phyloP scores from a whole-genome alignment of 2,797 vertebrate genomes.

The Notamacropus eugenii region DNA sequence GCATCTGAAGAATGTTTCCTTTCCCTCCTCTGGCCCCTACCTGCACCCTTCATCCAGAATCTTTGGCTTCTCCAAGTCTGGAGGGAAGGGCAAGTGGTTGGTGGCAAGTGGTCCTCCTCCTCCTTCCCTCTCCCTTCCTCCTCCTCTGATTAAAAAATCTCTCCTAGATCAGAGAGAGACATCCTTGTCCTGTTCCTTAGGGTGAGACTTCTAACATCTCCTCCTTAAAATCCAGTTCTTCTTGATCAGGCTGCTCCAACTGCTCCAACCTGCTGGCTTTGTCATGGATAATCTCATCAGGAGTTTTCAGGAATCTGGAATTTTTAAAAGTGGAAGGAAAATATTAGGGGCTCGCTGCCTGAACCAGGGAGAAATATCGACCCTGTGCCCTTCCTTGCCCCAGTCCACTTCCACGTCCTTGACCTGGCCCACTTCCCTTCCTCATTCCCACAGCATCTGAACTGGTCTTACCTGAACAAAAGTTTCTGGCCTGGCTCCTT shows the following conservation, averaged over 20 bases:
- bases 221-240: constrained; percentile 82
- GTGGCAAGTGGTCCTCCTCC: not conserved
- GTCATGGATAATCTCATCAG: constrained; percentile 84
- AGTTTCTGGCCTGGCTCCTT: constrained; percentile 95
- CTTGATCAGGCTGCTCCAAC: constrained; percentile 80
- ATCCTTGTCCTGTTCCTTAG: not conserved
- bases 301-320: constrained; percentile 92
- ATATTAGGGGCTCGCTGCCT: not conserved
- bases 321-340: not conserved
- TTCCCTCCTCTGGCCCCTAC: not conserved
- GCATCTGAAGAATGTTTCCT: not conserved
- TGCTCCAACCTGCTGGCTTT: constrained; percentile 82
- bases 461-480: constrained; percentile 90
- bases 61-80: not conserved
- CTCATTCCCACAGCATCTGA: not conserved
- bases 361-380: too few relatives aligned
- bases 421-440: not conserved
- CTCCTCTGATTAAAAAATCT: not conserved
- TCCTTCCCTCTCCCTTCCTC: not conserved
- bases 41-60: not conserved
- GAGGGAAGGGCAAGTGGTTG: not conserved
- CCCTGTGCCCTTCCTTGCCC: not conserved
- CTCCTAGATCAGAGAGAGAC: not conserved
- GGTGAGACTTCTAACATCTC: constrained; percentile 85
- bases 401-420: not conserved